phyloP scores from a whole-genome alignment of 2,113 vertebrate genomes.

The Cynocephalus volans region DNA sequence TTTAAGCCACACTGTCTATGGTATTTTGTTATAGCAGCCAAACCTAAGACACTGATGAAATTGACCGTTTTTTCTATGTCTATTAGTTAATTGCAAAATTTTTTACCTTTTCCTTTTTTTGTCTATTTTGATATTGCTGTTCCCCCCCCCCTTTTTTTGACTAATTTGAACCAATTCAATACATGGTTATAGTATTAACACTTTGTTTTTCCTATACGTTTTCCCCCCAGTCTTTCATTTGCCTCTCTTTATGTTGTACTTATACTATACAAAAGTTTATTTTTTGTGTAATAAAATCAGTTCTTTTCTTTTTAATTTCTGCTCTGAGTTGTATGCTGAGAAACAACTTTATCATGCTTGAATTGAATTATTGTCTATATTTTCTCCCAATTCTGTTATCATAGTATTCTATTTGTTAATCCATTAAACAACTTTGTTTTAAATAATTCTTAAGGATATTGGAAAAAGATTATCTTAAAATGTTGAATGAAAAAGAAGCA shows the following conservation, averaged over 20 bases:
- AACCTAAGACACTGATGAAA: background rate
- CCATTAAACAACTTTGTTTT: background rate
- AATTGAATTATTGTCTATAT: background rate
- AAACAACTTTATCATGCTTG: background rate
- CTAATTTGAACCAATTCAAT: background rate
- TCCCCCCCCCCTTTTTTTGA: background rate
- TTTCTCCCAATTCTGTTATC: background rate
- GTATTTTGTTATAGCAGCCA: background rate
- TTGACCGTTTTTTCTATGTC: background rate
- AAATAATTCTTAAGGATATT: background rate
- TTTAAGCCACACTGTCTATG: background rate
- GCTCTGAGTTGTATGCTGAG: background rate
- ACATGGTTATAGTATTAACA: background rate
- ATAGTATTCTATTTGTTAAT: background rate
- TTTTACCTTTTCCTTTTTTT: background rate
- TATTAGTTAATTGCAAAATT: background rate
- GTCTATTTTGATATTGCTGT: constrained; percentile 5
- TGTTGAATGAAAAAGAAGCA: background rate
- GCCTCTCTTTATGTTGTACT: background rate
- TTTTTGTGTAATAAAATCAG: background rate
- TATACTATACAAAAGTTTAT: background rate
- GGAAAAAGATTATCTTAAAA: constrained; percentile 9
- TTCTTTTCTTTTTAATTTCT: background rate
- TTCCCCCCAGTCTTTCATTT: background rate
- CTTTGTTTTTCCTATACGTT: background rate